phyloP scores from a whole-genome alignment of 2,113 vertebrate genomes.

The Tenebrosternarchus preto region DNA sequence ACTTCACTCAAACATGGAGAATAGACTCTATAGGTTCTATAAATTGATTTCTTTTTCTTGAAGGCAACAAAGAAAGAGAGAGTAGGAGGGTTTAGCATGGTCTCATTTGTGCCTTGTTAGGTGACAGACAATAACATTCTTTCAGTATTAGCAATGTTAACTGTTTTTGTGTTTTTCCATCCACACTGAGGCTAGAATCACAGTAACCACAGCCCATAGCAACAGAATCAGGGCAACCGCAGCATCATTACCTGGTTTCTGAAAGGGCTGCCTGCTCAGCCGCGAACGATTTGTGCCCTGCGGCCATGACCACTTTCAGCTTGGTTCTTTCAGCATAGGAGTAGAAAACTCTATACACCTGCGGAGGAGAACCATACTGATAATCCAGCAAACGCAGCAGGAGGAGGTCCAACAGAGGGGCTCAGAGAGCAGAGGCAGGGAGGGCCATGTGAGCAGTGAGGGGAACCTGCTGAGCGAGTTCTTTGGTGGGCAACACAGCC shows the following conservation, averaged over 20 bases:
- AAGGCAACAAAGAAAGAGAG: too few relatives aligned
- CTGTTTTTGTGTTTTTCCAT: too few relatives aligned
- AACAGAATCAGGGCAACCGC: too few relatives aligned
- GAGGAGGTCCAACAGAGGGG: neutral
- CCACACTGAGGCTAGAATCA: too few relatives aligned
- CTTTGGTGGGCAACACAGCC: slow-evolving; percentile 92
- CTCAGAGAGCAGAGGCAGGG: neutral
- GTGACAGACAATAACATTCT: neutral
- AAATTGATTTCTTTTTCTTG: too few relatives aligned
- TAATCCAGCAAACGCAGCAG: neutral
- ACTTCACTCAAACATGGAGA: too few relatives aligned
- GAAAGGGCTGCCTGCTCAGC: slow-evolving; percentile 85
- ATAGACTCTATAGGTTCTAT: too few relatives aligned
- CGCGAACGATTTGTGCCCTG: slow-evolving; percentile 85
- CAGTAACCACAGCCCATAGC: neutral
- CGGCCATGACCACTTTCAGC: slow-evolving; percentile 82
- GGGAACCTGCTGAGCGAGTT: slow-evolving; percentile 90
- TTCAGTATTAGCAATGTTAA: neutral
- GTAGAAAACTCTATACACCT: slow-evolving; percentile 91
- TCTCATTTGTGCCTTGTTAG: too few relatives aligned
- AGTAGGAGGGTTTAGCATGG: too few relatives aligned
- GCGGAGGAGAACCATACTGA: neutral
- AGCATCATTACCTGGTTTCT: slow-evolving; percentile 81
- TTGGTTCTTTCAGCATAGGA: slow-evolving; percentile 80
- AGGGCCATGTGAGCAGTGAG: neutral